Evolutionary conservation across 1,140 invertebrate species (phyloP).

Genomic region (Drosophila kohkoa): DNA sequence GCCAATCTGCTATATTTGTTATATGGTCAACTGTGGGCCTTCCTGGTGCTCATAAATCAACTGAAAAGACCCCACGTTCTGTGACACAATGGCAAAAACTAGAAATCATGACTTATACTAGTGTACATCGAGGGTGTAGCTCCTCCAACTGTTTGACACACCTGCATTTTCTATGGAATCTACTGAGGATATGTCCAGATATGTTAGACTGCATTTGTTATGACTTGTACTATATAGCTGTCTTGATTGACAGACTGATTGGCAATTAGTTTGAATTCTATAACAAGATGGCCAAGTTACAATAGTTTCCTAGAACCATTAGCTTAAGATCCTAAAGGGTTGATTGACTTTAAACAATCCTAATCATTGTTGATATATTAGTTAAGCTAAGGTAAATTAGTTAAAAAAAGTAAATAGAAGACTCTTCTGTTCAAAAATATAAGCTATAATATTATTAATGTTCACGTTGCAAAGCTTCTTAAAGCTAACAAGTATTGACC

Average conservation of each 20-base stretch:
- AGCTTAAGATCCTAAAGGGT: no score
- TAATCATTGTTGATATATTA: no score
- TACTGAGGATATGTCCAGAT: not conserved
- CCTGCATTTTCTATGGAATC: not conserved
- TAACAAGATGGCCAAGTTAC: not conserved
- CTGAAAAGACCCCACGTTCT: not conserved
- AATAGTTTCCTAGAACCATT: no score
- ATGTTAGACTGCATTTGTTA: not conserved
- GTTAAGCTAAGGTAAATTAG: no score
- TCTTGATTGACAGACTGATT: not conserved
- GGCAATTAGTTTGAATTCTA: not conserved
- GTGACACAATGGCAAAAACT: slow-evolving; percentile 4
- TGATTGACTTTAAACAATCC: no score
- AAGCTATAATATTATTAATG: no score
- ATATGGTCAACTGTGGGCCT: slow-evolving; percentile 46
- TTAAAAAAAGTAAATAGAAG: no score
- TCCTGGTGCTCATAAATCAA: slow-evolving; percentile 66
- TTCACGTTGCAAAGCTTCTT: no score
- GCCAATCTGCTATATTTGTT: not conserved
- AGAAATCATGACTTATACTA: slow-evolving; percentile 5
- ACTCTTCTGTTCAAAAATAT: no score
- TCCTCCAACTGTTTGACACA: not conserved
- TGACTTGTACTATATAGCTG: not conserved
- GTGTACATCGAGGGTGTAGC: no score
- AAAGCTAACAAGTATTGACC: no score